Base-by-base conservation (phyloP, 2,888 invertebrate species). In the Cryptocephalus primarius region DNA sequence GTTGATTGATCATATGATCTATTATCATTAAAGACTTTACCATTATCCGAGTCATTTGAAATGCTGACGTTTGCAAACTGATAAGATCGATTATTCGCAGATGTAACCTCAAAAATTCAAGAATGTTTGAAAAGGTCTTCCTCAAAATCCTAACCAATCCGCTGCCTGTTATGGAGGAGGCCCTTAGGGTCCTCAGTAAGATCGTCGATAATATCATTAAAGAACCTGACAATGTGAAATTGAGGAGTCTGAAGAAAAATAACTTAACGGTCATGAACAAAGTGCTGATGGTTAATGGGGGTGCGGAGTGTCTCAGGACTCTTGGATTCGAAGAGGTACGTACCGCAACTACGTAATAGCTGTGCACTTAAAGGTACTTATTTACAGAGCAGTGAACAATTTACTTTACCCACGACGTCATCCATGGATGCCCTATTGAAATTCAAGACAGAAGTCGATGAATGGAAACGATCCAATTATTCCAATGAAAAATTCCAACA, bases 311-410 rank as follows among this genome's bases (percentile, higher is more conserved):
- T 53, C 55, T 68, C 36, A 56, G 53, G 52, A 32, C 57, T 22
- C 64, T 67, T 63, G 67, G 67, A 8, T 68, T 68, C 56, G 33
- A 56, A 53, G 67, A 68, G 54, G 67, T 67, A 56, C 39, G 48
- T 39, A 31, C 32, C 32, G 38, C 22, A 22, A 6, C 6, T 22
- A 6, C 22, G 6, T 22, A 22, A 22, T 22, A 22, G 22, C 2
- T 22, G 22, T 2, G 22, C 2, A 6, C 6, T 22, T 22, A 22
- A 22, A 22, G 22, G 22, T 2, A 22, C 6, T 6, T 22, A 6
- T 4, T 22, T 22, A 22, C 6, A 22, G 22, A 22, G 6, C 22
- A 22, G 6, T 22, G 22, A 22, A 22, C 22, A 22, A 22, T 22
- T 22, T 6, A 22, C 22, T 6, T 22, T 12, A 39, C 11, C 10